phyloP scores from a whole-genome alignment of 2,888 invertebrate genomes.

The Andrena hattorfiana region DNA sequence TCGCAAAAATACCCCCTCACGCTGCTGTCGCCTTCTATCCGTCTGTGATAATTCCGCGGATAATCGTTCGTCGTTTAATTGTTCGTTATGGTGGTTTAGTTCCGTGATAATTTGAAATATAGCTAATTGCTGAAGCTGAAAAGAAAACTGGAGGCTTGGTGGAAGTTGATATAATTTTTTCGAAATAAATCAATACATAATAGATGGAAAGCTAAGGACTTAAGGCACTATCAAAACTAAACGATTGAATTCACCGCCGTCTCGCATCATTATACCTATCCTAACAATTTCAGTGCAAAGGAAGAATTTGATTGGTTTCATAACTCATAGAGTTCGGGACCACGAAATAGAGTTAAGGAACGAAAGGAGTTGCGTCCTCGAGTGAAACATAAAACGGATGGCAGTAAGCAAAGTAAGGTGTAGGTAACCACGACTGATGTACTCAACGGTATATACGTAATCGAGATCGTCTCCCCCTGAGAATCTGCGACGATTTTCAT shows the following conservation, averaged over 20 bases:
- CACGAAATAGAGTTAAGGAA: constrained; percentile 22
- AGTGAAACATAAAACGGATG: constrained; percentile 44
- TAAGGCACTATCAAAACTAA: no score
- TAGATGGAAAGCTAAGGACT: no score
- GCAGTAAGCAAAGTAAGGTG: constrained; percentile 30
- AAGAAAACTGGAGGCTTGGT: background rate
- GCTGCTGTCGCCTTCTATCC: constrained; percentile 6
- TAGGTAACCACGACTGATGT: constrained; percentile 33
- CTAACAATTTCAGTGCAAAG: background rate
- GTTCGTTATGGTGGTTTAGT: background rate
- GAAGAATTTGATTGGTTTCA: constrained; percentile 29
- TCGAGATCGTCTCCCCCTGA: constrained; percentile 5
- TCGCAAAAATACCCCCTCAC: constrained; percentile 12
- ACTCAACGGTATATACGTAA: constrained; percentile 15
- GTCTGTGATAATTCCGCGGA: constrained; percentile 1
- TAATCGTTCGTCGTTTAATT: constrained; percentile 22
- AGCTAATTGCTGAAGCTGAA: background rate
- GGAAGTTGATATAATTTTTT: no score
- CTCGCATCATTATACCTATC: background rate
- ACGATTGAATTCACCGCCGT: no score
- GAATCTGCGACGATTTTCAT: constrained; percentile 32
- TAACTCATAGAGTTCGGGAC: constrained; percentile 22
- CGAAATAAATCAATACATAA: background rate
- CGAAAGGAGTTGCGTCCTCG: constrained; percentile 21
- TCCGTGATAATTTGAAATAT: background rate